Conservation (phyloP, 2,113 vertebrate species). For the Catagonus wagneri region DNA sequence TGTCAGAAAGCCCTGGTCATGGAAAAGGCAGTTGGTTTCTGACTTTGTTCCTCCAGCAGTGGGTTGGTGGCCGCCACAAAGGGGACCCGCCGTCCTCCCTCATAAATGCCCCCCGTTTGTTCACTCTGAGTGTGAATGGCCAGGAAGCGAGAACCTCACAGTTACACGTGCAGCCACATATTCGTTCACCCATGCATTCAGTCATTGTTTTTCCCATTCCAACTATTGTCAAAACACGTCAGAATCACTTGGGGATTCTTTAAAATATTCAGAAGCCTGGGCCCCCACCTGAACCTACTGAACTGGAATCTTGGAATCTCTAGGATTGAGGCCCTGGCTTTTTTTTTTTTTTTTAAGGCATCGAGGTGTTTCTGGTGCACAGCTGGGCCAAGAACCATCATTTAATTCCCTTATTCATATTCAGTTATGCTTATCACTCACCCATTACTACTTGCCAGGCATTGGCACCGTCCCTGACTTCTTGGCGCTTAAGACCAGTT, state of each 20-base stretch:
- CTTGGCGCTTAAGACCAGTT: neutral
- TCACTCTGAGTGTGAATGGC: neutral
- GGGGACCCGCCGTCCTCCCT: neutral
- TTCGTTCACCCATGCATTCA: neutral
- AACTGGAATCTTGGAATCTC: neutral
- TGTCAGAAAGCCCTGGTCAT: neutral
- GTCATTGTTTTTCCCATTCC: neutral
- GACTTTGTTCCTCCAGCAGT: neutral
- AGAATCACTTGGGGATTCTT: neutral
- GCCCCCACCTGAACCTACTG: neutral
- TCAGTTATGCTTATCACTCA: neutral
- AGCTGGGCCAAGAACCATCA: neutral
- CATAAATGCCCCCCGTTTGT: neutral
- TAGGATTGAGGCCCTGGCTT: neutral
- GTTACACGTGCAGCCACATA: fast-evolving
- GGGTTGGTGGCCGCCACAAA: neutral
- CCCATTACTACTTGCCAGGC: neutral
- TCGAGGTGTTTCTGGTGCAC: neutral
- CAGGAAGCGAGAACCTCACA: neutral
- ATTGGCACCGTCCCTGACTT: neutral
- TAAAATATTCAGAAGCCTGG: neutral
- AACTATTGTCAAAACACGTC: neutral
- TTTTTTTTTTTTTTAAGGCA: neutral
- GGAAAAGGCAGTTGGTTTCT: neutral
- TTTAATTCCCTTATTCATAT: neutral